Evolutionary conservation across 53 echinoderm and acorn worm genomes (phyloP).

Genomic region (Actinopyga echinites): DNA sequence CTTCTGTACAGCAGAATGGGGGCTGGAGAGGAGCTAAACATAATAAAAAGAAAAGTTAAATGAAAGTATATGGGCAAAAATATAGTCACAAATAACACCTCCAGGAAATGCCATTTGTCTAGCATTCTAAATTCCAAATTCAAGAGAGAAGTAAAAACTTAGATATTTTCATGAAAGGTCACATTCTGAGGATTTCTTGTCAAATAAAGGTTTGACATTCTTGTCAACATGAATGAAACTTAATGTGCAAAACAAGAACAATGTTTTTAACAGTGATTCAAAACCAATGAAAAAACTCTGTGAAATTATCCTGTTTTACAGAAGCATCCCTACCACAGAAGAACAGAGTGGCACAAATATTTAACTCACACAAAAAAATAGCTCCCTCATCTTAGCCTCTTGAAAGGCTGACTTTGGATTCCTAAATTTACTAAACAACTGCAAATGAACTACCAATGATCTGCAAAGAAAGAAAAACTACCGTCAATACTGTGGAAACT

Average conservation of each 20-base stretch:
- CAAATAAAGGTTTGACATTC: too few species aligned
- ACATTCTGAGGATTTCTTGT: too few species aligned
- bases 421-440: slow-evolving; percentile 83
- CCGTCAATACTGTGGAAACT: neutral
- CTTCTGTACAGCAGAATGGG: slow-evolving; percentile 72
- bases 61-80: neutral
- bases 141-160: too few species aligned
- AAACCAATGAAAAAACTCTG: too few species aligned
- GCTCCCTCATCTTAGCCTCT: slow-evolving; percentile 73
- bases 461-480: slow-evolving; percentile 47
- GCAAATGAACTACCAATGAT: slow-evolving; percentile 70
- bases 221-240: too few species aligned
- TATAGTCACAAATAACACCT: neutral
- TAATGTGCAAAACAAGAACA: too few species aligned
- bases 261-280: too few species aligned
- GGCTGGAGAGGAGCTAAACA: slow-evolving; percentile 67
- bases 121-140: neutral
- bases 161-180: too few species aligned
- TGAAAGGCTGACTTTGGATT: slow-evolving; percentile 83
- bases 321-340: too few species aligned
- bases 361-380: slow-evolving; percentile 79
- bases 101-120: too few species aligned
- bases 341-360: neutral
- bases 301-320: too few species aligned
- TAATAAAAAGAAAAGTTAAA: neutral